Evolutionary conservation across 2,113 vertebrate genomes (phyloP), one percentile per base, ranked within the genome.

Genomic region (Planiliza haematocheilus): DNA sequence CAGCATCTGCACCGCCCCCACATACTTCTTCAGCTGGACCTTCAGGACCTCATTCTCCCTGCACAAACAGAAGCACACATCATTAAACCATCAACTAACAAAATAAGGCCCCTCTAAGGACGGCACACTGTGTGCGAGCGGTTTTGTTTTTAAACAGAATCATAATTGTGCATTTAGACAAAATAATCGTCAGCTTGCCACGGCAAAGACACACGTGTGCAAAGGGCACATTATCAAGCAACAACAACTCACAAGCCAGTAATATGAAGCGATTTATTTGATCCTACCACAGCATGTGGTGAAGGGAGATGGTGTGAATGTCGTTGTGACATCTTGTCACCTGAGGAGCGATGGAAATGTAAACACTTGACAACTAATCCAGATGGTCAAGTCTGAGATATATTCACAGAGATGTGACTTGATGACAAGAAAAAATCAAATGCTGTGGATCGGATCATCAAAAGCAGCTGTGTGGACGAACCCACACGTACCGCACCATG

Each of bases 31-130:
- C 82, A 99, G 89, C 69, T 99, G 98, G 80, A 99, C 98, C 94
- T 99, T 99, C 41, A 99, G 95, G 77, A 99, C 98, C 76, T 99
- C 98, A 42, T 99, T 99, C 92, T 99, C 98, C 87, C 98, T 99
- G 92, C 55, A 90, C 51, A 81, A 36, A 84, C 20, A 88, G 7
- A 81, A 46, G 61, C 39, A 48, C 60, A 70, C 16, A 71, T 37
- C 51, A 61, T 24, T 64, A 16, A 79, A 75, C 6, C 50, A 56
- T 17, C 45, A 24, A 57, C 50, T 36, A 46, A 38, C 24, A 5
- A 5, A 30, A 30, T 30, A 30, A 36, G 10, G 37, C 21, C 24
- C 24, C 24, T 20, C 2, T 1, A 7, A 61, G 5, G 1, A 0
- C 66, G 21, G 17, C 7, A 58, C 13, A 42, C 8, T 24, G 2